These are phyloP conservation scores for Brachionus rotundiformis DNA, from an alignment of 1,140 invertebrate species.

Conservation along the genomic window DNA sequence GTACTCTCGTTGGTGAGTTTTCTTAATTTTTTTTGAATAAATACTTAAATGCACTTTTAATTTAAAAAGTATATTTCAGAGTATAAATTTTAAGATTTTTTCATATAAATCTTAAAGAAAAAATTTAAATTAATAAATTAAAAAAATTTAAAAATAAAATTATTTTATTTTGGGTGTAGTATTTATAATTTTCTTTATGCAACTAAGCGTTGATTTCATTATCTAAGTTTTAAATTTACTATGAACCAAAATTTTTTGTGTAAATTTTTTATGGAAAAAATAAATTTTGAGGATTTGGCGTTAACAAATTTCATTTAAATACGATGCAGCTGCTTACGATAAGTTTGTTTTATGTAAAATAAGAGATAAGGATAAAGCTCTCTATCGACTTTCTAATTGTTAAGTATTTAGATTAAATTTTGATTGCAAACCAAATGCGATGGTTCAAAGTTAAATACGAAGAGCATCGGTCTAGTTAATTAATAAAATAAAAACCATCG, in stretches of 20 bases:
- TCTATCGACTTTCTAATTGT: no score
- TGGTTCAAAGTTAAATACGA: slow-evolving; percentile 1
- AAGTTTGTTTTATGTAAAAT: neutral
- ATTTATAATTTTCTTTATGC: neutral
- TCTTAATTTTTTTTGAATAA: neutral
- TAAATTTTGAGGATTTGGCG: neutral
- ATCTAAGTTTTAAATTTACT: neutral
- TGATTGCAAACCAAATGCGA: neutral
- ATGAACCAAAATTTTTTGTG: neutral
- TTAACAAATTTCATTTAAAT: neutral
- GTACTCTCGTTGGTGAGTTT: no score
- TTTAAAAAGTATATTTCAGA: neutral
- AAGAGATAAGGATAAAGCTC: neutral
- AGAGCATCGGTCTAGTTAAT: neutral
- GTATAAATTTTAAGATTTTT: neutral
- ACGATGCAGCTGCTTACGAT: neutral
- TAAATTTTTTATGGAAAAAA: neutral
- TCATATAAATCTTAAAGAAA: no score
- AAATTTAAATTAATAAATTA: no score
- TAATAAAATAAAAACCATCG: neutral
- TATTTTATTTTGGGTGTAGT: no score
- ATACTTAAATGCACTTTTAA: neutral
- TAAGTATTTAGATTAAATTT: neutral
- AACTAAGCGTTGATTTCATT: neutral
- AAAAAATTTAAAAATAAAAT: no score